These are phyloP conservation scores for Xiphias gladius DNA, from an alignment of 2,113 vertebrate genomes.

Conservation along the genomic window DNA sequence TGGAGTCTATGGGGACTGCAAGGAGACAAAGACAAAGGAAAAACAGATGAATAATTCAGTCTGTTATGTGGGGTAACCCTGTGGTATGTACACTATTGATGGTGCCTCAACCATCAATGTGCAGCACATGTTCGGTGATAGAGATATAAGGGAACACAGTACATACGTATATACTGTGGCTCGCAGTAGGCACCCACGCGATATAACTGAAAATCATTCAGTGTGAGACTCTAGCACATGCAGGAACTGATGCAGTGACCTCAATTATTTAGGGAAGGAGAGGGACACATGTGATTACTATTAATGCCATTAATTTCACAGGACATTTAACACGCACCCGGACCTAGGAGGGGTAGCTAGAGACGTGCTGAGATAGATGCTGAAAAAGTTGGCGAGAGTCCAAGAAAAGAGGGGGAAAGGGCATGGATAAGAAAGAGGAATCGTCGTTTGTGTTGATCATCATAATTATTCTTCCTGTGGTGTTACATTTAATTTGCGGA, in stretches of 20 bases:
- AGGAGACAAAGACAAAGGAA: slow-evolving; percentile 52
- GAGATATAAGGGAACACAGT: slow-evolving; percentile 12
- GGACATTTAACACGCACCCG: slow-evolving; percentile 72
- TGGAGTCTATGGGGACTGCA: slow-evolving; percentile 94
- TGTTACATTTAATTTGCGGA: slow-evolving; percentile 65
- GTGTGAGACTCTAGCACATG: slow-evolving; percentile 25
- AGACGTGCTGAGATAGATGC: slow-evolving; percentile 38
- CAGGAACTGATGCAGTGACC: slow-evolving; percentile 61
- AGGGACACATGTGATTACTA: slow-evolving; percentile 74
- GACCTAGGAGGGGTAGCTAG: slow-evolving; percentile 40
- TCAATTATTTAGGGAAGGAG: slow-evolving; percentile 79
- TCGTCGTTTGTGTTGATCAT: slow-evolving; percentile 64
- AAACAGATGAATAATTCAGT: slow-evolving; percentile 69
- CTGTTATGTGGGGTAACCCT: slow-evolving; percentile 60
- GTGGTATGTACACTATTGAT: slow-evolving; percentile 59
- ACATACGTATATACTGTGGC: slow-evolving; percentile 10
- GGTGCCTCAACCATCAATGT: slow-evolving; percentile 42
- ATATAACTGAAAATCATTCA: slow-evolving; percentile 49
- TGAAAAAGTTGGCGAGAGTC: slow-evolving; percentile 45
- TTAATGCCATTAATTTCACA: slow-evolving; percentile 84
- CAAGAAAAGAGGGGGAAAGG: slow-evolving; percentile 43
- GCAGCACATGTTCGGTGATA: slow-evolving; percentile 25
- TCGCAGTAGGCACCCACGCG: background rate
- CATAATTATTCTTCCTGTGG: slow-evolving; percentile 63
- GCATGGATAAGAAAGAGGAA: slow-evolving; percentile 19